These are phyloP conservation scores for Hyperopisus bebe DNA, from an alignment of 2,113 vertebrate genomes.

Conservation along the genomic window DNA sequence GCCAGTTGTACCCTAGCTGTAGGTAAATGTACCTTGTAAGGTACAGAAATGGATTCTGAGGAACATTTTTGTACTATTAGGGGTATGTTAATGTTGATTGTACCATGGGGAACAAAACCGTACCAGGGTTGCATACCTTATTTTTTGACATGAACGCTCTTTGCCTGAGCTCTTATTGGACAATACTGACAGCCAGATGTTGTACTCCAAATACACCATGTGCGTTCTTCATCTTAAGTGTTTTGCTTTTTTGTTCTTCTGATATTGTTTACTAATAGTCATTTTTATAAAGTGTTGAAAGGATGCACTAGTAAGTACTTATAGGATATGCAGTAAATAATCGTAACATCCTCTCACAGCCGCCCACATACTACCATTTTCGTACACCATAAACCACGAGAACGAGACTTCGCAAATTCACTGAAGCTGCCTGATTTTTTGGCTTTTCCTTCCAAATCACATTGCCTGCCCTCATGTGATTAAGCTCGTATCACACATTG, in stretches of 20 bases:
- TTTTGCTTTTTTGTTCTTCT: neutral
- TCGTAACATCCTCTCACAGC: neutral
- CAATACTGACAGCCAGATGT: neutral
- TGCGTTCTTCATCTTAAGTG: neutral
- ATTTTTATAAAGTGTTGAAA: neutral
- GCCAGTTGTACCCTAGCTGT: too few species aligned
- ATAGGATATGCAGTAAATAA: neutral
- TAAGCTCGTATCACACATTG: neutral
- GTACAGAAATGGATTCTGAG: too few species aligned
- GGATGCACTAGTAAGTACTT: neutral
- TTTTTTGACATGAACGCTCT: neutral
- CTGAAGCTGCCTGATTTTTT: neutral
- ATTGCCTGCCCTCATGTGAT: neutral
- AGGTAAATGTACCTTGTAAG: too few species aligned
- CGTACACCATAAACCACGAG: neutral
- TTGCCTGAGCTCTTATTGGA: neutral
- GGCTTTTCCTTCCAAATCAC: neutral
- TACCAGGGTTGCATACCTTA: too few species aligned
- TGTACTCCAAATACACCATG: neutral
- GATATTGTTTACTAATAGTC: neutral
- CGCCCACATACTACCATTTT: neutral
- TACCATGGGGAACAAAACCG: too few species aligned
- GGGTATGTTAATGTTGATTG: too few species aligned
- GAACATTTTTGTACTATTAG: too few species aligned
- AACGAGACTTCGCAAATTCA: neutral